Conservation (phyloP, 2,888 invertebrate genomes). For the Glyphotaelius pellucidus region DNA sequence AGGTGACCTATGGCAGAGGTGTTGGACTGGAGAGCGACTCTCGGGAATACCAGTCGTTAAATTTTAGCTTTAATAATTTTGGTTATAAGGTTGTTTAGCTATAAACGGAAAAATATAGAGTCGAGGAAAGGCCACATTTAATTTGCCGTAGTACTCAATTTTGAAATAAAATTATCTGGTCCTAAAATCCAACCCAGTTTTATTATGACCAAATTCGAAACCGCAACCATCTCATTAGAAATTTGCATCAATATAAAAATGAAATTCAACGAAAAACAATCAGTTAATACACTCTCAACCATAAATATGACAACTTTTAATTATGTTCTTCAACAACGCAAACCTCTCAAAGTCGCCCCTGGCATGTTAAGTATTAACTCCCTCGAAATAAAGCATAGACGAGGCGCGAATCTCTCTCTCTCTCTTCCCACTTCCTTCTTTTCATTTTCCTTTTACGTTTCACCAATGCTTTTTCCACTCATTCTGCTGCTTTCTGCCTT, state of each 20-base stretch:
- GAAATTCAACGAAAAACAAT: neutral
- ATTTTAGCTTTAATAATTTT: no score
- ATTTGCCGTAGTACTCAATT: no score
- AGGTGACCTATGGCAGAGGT: no score
- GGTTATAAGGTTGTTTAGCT: no score
- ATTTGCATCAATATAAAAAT: neutral
- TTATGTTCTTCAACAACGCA: neutral
- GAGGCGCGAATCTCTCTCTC: constrained; percentile 18
- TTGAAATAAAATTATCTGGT: no score
- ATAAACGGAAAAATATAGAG: no score
- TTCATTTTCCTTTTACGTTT: constrained; percentile 4
- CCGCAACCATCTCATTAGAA: neutral
- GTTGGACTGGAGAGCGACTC: no score
- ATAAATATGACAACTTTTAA: neutral
- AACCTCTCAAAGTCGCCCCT: neutral
- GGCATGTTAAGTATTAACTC: constrained; percentile 8
- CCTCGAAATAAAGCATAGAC: constrained; percentile 19
- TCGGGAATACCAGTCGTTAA: no score
- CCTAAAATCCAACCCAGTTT: no score
- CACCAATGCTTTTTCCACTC: constrained; percentile 12
- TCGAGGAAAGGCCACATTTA: no score
- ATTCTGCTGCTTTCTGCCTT: neutral
- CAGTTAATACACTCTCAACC: neutral
- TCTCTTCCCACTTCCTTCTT: neutral
- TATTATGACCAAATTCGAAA: neutral